Evolutionary conservation across 2,113 vertebrate species (phyloP), one percentile per base, ranked within the genome.

Genomic region (Cathartes aura): DNA sequence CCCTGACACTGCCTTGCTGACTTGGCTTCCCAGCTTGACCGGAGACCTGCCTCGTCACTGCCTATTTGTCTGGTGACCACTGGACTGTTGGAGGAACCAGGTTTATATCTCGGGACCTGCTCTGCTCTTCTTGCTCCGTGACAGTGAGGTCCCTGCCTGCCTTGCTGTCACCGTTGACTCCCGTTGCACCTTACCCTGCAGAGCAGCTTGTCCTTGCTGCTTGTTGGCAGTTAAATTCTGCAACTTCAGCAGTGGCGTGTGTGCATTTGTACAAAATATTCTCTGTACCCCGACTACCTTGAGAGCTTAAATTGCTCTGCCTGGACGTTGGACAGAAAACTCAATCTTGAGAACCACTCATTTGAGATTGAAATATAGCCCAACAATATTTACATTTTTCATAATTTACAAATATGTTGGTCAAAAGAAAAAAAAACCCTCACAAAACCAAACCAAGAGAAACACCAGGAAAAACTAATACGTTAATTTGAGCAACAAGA

Each of bases 21-120:
- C 56, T 19, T 15, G 26, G 45, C 38, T 55, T 70, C 29, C 11
- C 6, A 21, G 7, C 73, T 47, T 42, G 45, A 27, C 45, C 38
- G 2, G 8, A 29, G 38, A 15, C 22, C 11, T 17, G 8, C 47
- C 32, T 26, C 7, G 17, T 30, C 19, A 8, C 50, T 18, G 19
- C 18, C 1, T 0, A 6, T 24, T 4, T 12, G 27, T 12, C 32
- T 43, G 59, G 79, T 32, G 66, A n/a, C 6, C 13, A 3, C 63
- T 21, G 56, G 18, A 6, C 64, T 48, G 30, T 10, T 22, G 71
- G 30, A 5, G 43, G 64, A 62, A 34, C 18, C 34, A 32, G 7
- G 36, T 42, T 48, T n/a, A 0, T 29, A 8, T 32, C 34, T 16
- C 0, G 0, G 52, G 55, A 50, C 29, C 55, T 58, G 48, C 29